Evolutionary conservation across 1,140 invertebrate species (phyloP), one percentile per base, ranked within the genome.

Genomic region (Drosophila ananassae): DNA sequence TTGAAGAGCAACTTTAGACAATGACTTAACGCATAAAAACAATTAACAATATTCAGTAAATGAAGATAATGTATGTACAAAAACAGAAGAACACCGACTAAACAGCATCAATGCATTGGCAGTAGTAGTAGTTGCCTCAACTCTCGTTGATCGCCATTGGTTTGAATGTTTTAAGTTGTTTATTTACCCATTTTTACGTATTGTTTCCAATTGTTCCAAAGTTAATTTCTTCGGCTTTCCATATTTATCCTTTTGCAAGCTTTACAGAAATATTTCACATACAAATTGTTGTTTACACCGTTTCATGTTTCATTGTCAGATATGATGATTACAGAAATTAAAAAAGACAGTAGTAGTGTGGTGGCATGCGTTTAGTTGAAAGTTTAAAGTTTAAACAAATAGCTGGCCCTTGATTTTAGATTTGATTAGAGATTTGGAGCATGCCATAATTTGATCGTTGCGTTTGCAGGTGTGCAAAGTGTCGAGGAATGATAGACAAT

Each of bases 161-260:
- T 12, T 28, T 28, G 25, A 28, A 28, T 28, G 25, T 34, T 68
- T 56, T 17, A 56, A 52, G 48, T 54, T 61, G 61, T 75, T 75
- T 93, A 96, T 96, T 94, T 97, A 97, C 96, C 96, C 96, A 94
- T 94, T 94, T 93, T 94, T 94, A 92, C 94, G 95, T 94, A 97
- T 96, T 92, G 94, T 95, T 93, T 96, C 96, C 95, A 97, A 96
- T 93, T 97, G 96, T 94, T 95, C 94, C 94, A 93, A 94, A 95
- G 94, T 96, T 94, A 97, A 94, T 93, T 95, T 96, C 95, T 96
- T 96, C 93, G 95, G 95, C 93, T 96, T 96, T 94, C 96, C 96
- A 93, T 95, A 95, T 93, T 95, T 96, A 95, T 97, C 96, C 96
- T 96, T 96, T 95, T 96, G 96, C 94, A 96, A 95, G 95, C 96